phyloP scores from a whole-genome alignment of 2,113 vertebrate genomes.

The Perognathus longimembris region DNA sequence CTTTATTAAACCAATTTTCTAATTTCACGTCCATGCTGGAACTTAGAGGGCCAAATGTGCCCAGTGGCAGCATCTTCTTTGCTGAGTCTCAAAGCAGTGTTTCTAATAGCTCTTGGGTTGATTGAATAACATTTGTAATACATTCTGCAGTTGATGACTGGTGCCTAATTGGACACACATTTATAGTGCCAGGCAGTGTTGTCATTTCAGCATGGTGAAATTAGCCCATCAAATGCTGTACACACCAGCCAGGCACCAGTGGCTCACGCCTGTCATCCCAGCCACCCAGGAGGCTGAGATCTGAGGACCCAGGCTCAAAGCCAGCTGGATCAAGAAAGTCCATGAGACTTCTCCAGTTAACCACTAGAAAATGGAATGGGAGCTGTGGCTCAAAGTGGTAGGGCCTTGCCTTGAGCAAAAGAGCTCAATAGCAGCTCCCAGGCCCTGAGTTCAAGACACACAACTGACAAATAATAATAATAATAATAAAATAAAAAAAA shows the following conservation, averaged over 20 bases:
- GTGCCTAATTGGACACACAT: conserved; percentile 72
- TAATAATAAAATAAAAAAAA: no score
- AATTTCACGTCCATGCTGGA: accelerated
- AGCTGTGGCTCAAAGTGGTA: no score
- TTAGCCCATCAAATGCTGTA: conserved; percentile 50
- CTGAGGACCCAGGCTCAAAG: no score
- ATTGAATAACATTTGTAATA: conserved; percentile 52
- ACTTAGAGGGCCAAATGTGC: not conserved
- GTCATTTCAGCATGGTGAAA: conserved; percentile 72
- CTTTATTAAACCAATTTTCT: not conserved
- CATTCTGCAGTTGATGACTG: conserved; percentile 66
- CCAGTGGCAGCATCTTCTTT: accelerated
- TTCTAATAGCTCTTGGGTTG: conserved; percentile 11
- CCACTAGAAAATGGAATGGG: no score
- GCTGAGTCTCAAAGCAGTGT: not conserved
- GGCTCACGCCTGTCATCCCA: no score
- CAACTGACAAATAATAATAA: no score
- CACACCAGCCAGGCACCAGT: not conserved
- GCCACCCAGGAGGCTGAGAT: no score
- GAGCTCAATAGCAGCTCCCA: no score
- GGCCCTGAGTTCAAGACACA: no score
- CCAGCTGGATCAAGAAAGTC: no score
- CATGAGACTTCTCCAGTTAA: no score
- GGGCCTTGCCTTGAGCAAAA: no score
- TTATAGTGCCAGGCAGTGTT: conserved; percentile 62